Evolutionary conservation across 2,113 vertebrate genomes (phyloP), one percentile per base, ranked within the genome.

Genomic region (Paradisaea rubra): DNA sequence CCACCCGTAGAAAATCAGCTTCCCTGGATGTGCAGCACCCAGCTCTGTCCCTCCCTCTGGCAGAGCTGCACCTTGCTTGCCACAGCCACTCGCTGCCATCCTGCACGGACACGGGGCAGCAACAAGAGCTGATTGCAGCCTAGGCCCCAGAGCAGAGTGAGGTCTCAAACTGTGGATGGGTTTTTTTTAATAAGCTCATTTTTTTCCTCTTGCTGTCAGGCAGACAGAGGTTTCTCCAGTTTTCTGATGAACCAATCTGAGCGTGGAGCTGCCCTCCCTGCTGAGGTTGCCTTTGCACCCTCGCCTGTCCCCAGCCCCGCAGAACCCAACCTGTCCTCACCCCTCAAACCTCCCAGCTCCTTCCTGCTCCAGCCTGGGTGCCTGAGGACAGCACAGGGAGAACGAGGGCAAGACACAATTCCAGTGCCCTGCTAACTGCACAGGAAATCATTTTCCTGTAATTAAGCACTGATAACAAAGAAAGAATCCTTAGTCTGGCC

Each of bases 101-200:
- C 63, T 7, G 7, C 11, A 42, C 59, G 73, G 68, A 27, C 57
- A 53, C 3, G 11, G 13, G 37, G 42, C 49, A 77, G 5, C 45
- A 16, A 35, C 33, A 20, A 70, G n/a, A 83, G 42, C 68, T 15
- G 3, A 31, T 24, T 76, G 14, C n/a, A 73, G 35, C 25, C 79
- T 20, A 25, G 27, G 20, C 25, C 49, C 59, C 27, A 30, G 7
- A 37, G 57, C n/a, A 80, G 27, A 49, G 27, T 5, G 20, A 65
- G 61, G 6, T 20, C 24, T n/a, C 54, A 64, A 39, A 39, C 16
- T 8, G 5, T 7, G 37, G n/a, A 7, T 50, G 7, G 35, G 7
- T 35, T 2, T 33, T 79, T 37, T 37, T 5, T 2, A 12, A 54
- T 8, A 0, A 1, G 1, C 20, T 30, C 8, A 5, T 18, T 25